Evolutionary conservation across 2,113 vertebrate species (phyloP), one percentile per base, ranked within the genome.

Genomic region (Esox niger): DNA sequence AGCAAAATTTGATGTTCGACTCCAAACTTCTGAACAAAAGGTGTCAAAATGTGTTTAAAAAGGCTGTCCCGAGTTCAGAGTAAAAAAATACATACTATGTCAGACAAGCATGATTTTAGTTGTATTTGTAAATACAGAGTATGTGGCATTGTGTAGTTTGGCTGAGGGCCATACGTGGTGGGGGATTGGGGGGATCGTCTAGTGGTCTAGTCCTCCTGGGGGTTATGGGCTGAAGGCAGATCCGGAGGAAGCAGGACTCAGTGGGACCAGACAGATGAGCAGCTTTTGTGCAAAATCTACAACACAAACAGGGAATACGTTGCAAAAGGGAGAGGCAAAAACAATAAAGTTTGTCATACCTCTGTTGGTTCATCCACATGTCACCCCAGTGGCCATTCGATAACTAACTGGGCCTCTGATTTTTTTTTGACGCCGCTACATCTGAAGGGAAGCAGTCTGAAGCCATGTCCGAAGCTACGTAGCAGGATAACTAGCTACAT

Each of bases 31-130:
- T 69, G 75, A 83, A 74, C 71, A 35, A 81, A 79, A 78, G 17
- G 33, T 66, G 65, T 83, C 52, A 74, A 79, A 82, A 64, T 77
- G 74, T 75, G 59, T 70, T 70, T 73, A 73, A 87, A 52, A 79
- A 71, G 4, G 47, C 68, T 82, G 84, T 83, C 84, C 75, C 67
- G 62, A 78, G 78, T 76, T 54, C 64, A 73, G 71, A 82, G 75
- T 89, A 88, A 68, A 88, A 89, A 90, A 88, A 87, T 88, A 87
- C 79, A 82, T 79, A 76, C 64, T 79, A 82, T 82, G 77, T 75
- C 33, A 74, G 69, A 79, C 63, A 20, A 61, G 21, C 62, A 59
- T 52, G 69, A 80, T 69, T 71, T 79, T 80, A 87, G 81, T 71
- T 76, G 72, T 77, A 67, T 77, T 29, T 77, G 63, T 73, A 66